Conservation (phyloP, 2,888 invertebrate species). For the Ophion costatus region DNA sequence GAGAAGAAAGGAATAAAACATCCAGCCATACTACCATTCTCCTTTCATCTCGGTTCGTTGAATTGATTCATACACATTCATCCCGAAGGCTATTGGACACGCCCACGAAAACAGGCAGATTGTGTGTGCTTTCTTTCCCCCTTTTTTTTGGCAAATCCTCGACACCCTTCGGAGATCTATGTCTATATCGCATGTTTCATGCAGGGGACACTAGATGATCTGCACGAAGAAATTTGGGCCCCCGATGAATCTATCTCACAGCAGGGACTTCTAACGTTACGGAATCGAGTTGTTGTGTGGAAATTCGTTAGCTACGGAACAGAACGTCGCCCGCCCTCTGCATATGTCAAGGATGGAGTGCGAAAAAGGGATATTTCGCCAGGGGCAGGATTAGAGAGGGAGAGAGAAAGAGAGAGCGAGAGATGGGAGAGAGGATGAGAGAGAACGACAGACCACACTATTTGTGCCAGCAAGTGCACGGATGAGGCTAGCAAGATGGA, state of each 20-base stretch:
- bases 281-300: slow-evolving; percentile 66
- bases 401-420: slow-evolving; percentile 19
- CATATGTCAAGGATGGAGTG: slow-evolving; percentile 65
- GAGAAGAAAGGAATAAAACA: slow-evolving; percentile 38
- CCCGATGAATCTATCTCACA: slow-evolving; percentile 12
- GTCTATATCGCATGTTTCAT: slow-evolving; percentile 16
- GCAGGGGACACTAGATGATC: background rate
- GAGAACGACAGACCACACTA: background rate
- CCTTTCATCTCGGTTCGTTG: slow-evolving; percentile 57
- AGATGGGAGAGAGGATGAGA: slow-evolving; percentile 1
- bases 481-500: slow-evolving; percentile 44
- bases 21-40: slow-evolving; percentile 5
- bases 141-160: slow-evolving; percentile 31
- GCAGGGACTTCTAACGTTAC: slow-evolving; percentile 38
- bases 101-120: slow-evolving; percentile 62
- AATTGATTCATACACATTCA: slow-evolving; percentile 61
- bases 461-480: slow-evolving; percentile 10
- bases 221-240: slow-evolving; percentile 11
- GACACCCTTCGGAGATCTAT: slow-evolving; percentile 30
- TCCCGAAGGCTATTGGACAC: slow-evolving; percentile 62
- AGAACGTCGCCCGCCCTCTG: slow-evolving; percentile 67
- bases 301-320: slow-evolving; percentile 62
- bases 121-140: slow-evolving; percentile 22
- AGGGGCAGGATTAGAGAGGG: background rate
- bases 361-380: background rate